A percentile compares a stretch with the other conserved stretches of the same genome.
phyloP scores from a whole-genome alignment of 2,888 invertebrate species.

The Epirrhoe tristata region DNA sequence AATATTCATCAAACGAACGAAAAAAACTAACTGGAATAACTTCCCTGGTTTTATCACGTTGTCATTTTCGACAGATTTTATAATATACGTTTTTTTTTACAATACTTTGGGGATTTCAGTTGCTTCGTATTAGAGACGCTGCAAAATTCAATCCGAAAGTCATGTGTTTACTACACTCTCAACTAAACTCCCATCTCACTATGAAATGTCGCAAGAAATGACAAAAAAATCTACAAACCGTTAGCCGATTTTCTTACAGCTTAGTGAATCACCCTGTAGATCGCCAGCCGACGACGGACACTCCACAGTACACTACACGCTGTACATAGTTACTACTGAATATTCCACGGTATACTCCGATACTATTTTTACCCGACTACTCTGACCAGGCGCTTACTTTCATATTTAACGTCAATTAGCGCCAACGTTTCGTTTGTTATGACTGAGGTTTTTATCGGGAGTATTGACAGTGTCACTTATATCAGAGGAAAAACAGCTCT shows the following conservation, averaged over 20 bases:
- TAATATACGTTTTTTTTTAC: no score
- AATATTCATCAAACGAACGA: no score
- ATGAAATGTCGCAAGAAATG: no score
- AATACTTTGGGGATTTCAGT: no score
- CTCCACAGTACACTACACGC: slow-evolving; percentile 51
- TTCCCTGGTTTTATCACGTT: no score
- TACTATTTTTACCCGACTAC: slow-evolving; percentile 62
- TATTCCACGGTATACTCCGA: slow-evolving; percentile 32
- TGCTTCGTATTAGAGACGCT: no score
- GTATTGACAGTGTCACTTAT: slow-evolving; percentile 2
- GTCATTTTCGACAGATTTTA: no score
- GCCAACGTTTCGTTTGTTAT: slow-evolving; percentile 20
- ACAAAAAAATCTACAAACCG: no score
- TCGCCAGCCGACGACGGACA: slow-evolving; percentile 65
- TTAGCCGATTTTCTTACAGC: not conserved
- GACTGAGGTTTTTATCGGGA: slow-evolving; percentile 16
- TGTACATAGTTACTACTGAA: not conserved
- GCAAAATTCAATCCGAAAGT: no score
- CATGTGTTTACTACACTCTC: no score
- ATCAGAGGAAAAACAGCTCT: slow-evolving; percentile 6
- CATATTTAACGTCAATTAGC: slow-evolving; percentile 16
- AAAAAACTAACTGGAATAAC: no score
- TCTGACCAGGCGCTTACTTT: slow-evolving; percentile 15
- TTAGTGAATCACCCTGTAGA: slow-evolving; percentile 46
- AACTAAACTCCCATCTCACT: no score